Evolutionary conservation across 2,888 invertebrate species (phyloP), one percentile per base, ranked within the genome.

Genomic region (Sinelater perroti): DNA sequence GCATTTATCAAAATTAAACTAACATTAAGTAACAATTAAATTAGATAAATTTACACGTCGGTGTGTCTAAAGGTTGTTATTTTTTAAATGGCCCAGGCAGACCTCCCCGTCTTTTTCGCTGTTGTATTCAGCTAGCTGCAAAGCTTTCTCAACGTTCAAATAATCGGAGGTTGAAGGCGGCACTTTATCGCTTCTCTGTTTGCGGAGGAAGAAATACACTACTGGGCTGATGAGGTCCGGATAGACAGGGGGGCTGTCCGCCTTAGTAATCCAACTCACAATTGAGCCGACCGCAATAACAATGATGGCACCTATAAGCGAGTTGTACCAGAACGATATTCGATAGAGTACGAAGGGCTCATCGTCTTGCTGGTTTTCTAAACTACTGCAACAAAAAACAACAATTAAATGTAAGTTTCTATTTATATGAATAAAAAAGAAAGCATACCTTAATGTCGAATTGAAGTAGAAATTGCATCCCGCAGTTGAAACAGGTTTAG

Each of bases 151-250:
- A 2, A 20, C 13, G 13, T 26, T 21, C 2, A 16, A 40, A 3
- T 21, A 40, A 24, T 11, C 6, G 1, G 2, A 11, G 18, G 18
- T n/a, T 18, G n/a, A 8, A 2, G 11, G 7, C 3, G 2, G 7
- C 5, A 13, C 2, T 8, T 18, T 38, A 18, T 16, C 11, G n/a
- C n/a, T n/a, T 4, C 13, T 35, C 13, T 20, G 6, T 10, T 40
- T 24, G 11, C 7, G 11, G 5, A 45, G 5, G n/a, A 14, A 45
- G 11, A 3, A 74, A 30, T 13, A 18, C 17, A 28, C 10, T 3
- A 46, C 18, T 21, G 86, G 86, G 35, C 84, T 82, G 65, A 87
- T 81, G 26, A 85, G 82, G 51, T 84, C 82, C 6, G 83, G 84
- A 67, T 86, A 81, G 64, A 86, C 78, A 7, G 83, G 81, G 8